phyloP scores from a whole-genome alignment of 2,797 vertebrate species.

The Cirrhinus mrigala region DNA sequence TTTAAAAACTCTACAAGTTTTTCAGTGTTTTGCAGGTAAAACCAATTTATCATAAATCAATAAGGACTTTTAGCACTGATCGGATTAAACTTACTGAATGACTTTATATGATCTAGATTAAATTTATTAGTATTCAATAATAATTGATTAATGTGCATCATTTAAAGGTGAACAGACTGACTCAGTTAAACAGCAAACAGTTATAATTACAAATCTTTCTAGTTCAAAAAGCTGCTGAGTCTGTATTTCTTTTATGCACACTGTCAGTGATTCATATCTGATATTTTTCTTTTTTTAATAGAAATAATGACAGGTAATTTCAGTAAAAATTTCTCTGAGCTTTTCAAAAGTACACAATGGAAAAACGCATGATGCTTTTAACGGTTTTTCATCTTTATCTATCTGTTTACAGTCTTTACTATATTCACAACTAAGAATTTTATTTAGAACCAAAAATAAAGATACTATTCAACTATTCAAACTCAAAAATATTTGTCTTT shows the following conservation, averaged over 20 bases:
- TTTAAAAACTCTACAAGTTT: background rate
- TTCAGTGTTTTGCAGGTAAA: background rate
- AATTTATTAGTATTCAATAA: background rate
- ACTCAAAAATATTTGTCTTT: background rate
- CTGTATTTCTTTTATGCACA: background rate
- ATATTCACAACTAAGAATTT: too few relatives aligned
- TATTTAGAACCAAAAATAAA: background rate
- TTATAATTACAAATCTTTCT: background rate
- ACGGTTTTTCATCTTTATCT: background rate
- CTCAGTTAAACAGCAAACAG: background rate
- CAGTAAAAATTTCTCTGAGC: background rate
- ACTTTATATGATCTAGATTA: too few relatives aligned
- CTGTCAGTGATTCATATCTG: background rate
- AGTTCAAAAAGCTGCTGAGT: background rate
- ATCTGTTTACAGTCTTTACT: background rate
- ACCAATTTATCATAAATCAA: background rate
- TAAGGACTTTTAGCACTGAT: background rate
- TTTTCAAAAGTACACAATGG: background rate
- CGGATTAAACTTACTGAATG: background rate
- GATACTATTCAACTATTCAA: background rate
- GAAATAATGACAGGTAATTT: background rate
- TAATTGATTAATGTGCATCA: background rate
- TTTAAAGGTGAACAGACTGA: background rate
- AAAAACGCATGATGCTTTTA: background rate
- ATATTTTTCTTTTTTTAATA: background rate